phyloP scores from a whole-genome alignment of 2,888 invertebrate species.

The Coleophora flavipennella region DNA sequence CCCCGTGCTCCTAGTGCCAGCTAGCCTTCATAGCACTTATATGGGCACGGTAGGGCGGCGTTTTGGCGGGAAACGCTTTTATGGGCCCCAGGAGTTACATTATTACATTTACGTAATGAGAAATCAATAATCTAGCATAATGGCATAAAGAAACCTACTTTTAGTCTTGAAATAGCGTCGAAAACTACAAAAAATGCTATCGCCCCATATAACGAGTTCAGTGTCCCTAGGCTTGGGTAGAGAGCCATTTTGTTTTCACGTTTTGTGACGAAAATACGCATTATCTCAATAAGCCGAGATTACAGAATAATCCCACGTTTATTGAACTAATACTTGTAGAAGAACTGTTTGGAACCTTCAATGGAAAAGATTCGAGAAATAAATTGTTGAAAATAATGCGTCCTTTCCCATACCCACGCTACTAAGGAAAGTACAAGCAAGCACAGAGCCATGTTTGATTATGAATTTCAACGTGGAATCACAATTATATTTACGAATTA shows the following conservation, averaged over 20 bases:
- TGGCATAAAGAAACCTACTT: constrained; percentile 16
- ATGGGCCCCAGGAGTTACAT: constrained; percentile 17
- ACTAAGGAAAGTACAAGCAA: constrained; percentile 65
- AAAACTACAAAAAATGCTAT: constrained; percentile 46
- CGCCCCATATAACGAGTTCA: constrained; percentile 67
- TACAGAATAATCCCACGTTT: constrained; percentile 56
- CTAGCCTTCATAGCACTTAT: constrained; percentile 35
- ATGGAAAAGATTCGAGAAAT: constrained; percentile 69
- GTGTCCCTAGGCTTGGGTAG: constrained; percentile 66
- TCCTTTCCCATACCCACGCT: constrained; percentile 67
- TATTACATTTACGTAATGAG: constrained; percentile 12
- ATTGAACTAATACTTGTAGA: constrained; percentile 60
- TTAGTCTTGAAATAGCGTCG: constrained; percentile 19
- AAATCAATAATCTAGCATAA: constrained; percentile 17
- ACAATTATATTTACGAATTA: constrained; percentile 46
- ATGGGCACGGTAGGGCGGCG: constrained; percentile 49
- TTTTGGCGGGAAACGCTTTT: constrained; percentile 71
- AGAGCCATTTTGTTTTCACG: constrained; percentile 74
- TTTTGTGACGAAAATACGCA: constrained; percentile 70
- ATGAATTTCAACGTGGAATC: constrained; percentile 70
- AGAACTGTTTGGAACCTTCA: constrained; percentile 57
- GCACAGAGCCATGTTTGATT: constrained; percentile 71
- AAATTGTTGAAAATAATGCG: constrained; percentile 66
- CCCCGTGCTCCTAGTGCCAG: constrained; percentile 24
- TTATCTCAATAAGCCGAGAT: constrained; percentile 57